Base-by-base conservation (phyloP, 2,113 vertebrate species). In the Hiodon tergisus region DNA sequence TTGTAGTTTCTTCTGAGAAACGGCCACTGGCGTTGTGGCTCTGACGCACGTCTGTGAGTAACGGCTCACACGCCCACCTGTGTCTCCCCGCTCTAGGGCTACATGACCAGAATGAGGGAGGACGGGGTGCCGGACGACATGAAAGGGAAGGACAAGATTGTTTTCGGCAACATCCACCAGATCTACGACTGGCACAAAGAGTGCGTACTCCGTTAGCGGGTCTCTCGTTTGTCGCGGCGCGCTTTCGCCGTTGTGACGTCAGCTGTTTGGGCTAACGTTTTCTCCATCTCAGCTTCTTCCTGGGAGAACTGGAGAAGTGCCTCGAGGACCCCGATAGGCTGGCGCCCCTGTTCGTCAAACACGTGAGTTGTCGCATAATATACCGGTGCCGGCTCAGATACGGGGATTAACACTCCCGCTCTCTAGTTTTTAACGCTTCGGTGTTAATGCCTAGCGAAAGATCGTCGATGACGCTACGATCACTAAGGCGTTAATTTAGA, bases 121-220 rank as follows among this genome's bases (percentile, higher is more conserved):
- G 97, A 99, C 55, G 96, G 96, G 0, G 94, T 98, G 75, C 97
- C 96, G 0, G 97, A 98, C 63, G 97, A 99, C 78, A 98, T 98
- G 97, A 99, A 98, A 85, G 97, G 97, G 72, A 99, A 98, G 85
- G 97, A 98, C 89, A 99, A 98, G 87, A 96, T 98, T 48, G 94
- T 99, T 53, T 99, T 99, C 82, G 97, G 97, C 83, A 99, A 99
- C 87, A 96, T 99, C 82, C 94, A 97, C 82, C 97, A 99, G 85
- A 98, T 98, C 82, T 98, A 95, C 10, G 97, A 98, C 89, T 99
- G 96, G 96, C 97, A 99, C 93, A 93, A 92, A 93, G 97, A 99
- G 97, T 99, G 93, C 0, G 97, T 91, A 81, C 31, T 31, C 31
- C 31, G 31, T 31, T 31, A 31, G 31, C 31, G 31, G 31, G 31